Conservation (phyloP, 1,140 invertebrate genomes). For the Ladona fulva region DNA sequence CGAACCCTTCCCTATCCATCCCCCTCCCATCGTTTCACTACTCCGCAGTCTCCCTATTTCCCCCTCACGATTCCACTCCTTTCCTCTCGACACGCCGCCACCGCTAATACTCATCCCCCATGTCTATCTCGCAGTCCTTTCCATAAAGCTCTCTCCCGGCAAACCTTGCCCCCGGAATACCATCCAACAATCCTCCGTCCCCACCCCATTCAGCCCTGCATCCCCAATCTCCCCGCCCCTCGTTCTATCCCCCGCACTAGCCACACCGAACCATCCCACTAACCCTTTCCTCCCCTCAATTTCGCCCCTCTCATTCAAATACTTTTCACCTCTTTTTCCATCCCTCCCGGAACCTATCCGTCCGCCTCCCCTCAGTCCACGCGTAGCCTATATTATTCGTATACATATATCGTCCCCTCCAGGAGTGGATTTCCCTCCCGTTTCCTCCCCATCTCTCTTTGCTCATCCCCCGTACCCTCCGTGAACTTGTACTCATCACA, state of each 20-base stretch:
- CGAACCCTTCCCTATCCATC: constrained; percentile 29
- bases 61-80: constrained; percentile 24
- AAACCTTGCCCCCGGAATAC: constrained; percentile 6
- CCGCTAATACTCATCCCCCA: constrained; percentile 12
- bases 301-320: background rate
- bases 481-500: background rate
- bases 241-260: background rate
- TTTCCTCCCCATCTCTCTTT: background rate
- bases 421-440: background rate
- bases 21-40: constrained; percentile 31
- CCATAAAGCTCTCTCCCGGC: constrained; percentile 1
- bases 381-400: background rate
- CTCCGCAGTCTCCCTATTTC: constrained; percentile 18
- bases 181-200: background rate
- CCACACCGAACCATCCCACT: background rate
- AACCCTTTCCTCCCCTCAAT: background rate
- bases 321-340: background rate
- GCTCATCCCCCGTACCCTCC: background rate
- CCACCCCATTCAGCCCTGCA: background rate
- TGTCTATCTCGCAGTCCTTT: background rate
- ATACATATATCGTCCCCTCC: background rate
- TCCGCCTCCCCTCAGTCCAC: background rate
- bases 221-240: background rate
- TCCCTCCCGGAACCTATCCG: background rate
- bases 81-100: constrained; percentile 5